phyloP scores from a whole-genome alignment of 2,888 invertebrate species.

The Amitus sp. region DNA sequence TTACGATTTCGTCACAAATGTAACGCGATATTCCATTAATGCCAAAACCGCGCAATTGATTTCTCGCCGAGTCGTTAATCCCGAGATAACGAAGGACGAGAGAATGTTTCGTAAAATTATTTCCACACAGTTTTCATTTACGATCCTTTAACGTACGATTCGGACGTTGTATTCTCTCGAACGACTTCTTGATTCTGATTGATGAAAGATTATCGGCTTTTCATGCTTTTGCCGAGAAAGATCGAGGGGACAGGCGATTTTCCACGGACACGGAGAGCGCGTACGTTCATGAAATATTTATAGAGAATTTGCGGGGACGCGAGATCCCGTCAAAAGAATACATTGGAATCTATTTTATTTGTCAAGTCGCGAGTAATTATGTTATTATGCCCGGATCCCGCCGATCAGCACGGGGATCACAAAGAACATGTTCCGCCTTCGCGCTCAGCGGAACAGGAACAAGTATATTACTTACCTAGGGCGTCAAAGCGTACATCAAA shows the following conservation, averaged over 20 bases:
- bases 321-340: slow-evolving; percentile 60
- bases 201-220: slow-evolving; percentile 63
- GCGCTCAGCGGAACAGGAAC: slow-evolving; percentile 55
- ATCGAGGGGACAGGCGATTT: slow-evolving; percentile 50
- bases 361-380: slow-evolving; percentile 63
- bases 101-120: too few species aligned
- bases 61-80: slow-evolving; percentile 1
- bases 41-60: too few species aligned
- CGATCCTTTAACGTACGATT: slow-evolving; percentile 20
- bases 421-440: slow-evolving; percentile 45
- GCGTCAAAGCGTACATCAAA: too few species aligned
- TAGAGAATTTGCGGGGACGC: slow-evolving; percentile 44
- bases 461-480: too few species aligned
- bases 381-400: slow-evolving; percentile 57
- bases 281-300: slow-evolving; percentile 63
- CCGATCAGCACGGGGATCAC: slow-evolving; percentile 23
- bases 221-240: slow-evolving; percentile 45
- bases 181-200: slow-evolving; percentile 58
- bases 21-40: too few species aligned
- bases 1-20: too few species aligned
- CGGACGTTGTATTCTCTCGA: slow-evolving; percentile 24
- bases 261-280: slow-evolving; percentile 53
- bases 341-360: slow-evolving; percentile 64
- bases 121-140: slow-evolving; percentile 1
- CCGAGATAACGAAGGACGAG: not conserved